Evolutionary conservation across 2,888 invertebrate species (phyloP).

Genomic region (Cantharis flavilabris): DNA sequence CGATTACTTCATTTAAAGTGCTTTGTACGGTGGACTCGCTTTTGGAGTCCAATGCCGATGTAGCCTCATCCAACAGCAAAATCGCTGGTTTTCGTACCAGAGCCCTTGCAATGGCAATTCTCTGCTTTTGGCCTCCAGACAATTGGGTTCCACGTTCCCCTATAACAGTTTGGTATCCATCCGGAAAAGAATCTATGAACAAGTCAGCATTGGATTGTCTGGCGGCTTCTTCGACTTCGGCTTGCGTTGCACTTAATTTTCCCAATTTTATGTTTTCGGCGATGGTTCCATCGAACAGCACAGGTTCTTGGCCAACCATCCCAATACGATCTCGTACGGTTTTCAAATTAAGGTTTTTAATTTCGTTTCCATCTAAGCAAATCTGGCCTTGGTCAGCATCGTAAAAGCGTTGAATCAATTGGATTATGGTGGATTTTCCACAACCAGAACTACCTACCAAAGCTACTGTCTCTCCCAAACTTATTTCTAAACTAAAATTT

Average conservation of each 20-base stretch:
- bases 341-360: slow-evolving; percentile 74
- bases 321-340: slow-evolving; percentile 85
- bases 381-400: slow-evolving; percentile 70
- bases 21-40: slow-evolving; percentile 87
- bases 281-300: slow-evolving; percentile 83
- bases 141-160: slow-evolving; percentile 83
- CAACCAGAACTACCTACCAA: slow-evolving; percentile 74
- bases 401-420: slow-evolving; percentile 74
- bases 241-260: slow-evolving; percentile 62
- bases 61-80: slow-evolving; percentile 82
- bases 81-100: slow-evolving; percentile 80
- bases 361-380: slow-evolving; percentile 67
- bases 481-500: slow-evolving; percentile 68
- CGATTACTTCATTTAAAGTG: slow-evolving; percentile 71
- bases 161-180: slow-evolving; percentile 81
- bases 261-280: slow-evolving; percentile 84
- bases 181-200: slow-evolving; percentile 75
- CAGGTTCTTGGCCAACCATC: slow-evolving; percentile 89
- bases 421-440: slow-evolving; percentile 78
- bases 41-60: slow-evolving; percentile 83
- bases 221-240: slow-evolving; percentile 71
- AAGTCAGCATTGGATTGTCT: slow-evolving; percentile 77
- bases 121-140: slow-evolving; percentile 89
- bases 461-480: slow-evolving; percentile 75
- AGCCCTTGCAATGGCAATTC: slow-evolving; percentile 89